phyloP scores from a whole-genome alignment of 2,888 invertebrate species.

The Rhamnusium bicolor region DNA sequence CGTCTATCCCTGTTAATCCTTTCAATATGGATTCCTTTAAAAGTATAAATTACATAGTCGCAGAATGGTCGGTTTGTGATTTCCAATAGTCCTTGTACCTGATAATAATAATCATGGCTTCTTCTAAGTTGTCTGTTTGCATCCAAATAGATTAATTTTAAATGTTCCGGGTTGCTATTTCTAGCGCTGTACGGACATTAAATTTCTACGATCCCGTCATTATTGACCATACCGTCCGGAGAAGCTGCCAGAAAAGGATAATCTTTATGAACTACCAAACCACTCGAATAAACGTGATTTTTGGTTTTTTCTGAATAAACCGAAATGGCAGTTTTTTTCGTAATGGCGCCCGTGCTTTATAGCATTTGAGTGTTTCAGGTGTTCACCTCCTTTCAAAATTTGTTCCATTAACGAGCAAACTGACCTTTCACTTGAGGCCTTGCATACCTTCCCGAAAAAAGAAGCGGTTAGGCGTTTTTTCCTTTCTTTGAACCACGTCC shows the following conservation, averaged over 20 bases:
- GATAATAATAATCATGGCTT: constrained; percentile 4
- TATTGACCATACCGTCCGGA: neutral
- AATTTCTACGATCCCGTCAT: neutral
- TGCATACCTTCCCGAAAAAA: neutral
- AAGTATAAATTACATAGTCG: neutral
- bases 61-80: neutral
- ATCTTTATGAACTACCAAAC: constrained; percentile 5
- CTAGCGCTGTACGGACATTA: constrained; percentile 14
- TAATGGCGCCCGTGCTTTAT: neutral
- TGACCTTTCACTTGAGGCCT: neutral
- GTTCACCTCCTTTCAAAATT: neutral
- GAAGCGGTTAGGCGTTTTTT: constrained; percentile 10
- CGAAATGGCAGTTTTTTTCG: neutral
- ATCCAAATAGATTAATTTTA: constrained; percentile 6
- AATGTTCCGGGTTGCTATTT: neutral
- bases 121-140: neutral
- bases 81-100: neutral
- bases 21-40: constrained; percentile 27
- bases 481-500: neutral
- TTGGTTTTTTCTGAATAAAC: neutral
- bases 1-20: constrained; percentile 1
- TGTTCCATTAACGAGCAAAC: neutral
- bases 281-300: neutral
- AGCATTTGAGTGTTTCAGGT: neutral
- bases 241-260: constrained; percentile 15